Conservation (phyloP, 2,797 vertebrate genomes). For the Danionella dracula region DNA sequence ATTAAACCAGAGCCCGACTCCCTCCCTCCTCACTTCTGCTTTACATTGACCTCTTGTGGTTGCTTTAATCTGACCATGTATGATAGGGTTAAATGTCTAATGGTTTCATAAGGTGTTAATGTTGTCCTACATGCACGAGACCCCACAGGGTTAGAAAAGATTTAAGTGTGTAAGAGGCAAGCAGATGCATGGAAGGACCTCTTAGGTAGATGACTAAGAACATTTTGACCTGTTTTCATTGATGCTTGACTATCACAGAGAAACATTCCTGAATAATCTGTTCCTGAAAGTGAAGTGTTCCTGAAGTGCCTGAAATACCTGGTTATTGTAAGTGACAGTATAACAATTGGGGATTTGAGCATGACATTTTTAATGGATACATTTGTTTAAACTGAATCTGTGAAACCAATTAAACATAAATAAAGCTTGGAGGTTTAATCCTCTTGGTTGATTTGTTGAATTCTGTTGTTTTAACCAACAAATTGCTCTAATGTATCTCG, state of each 20-base stretch:
- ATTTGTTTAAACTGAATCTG: background rate
- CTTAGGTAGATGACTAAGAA: conserved; percentile 41
- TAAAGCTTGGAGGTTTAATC: background rate
- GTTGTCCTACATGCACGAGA: conserved; percentile 52
- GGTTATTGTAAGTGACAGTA: background rate
- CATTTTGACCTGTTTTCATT: background rate
- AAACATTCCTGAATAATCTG: conserved; percentile 7
- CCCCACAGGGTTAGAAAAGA: conserved; percentile 20
- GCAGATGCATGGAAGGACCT: conserved; percentile 46
- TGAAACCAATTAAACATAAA: too few relatives aligned
- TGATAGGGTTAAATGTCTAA: conserved; percentile 58
- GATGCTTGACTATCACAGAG: background rate
- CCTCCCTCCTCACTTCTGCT: conserved; percentile 40
- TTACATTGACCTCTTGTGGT: conserved; percentile 59
- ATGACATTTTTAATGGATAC: background rate
- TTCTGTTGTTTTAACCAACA: too few relatives aligned
- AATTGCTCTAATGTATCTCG: background rate
- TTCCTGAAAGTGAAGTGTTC: background rate
- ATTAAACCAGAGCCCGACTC: conserved; percentile 53
- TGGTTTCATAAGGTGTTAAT: conserved; percentile 57
- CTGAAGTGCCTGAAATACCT: background rate
- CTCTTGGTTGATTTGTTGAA: background rate
- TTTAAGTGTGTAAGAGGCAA: conserved; percentile 54
- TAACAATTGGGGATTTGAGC: background rate
- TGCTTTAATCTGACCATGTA: conserved; percentile 59